Base-by-base conservation (phyloP, 1,140 invertebrate genomes). In the Chironomus striatipennis region DNA sequence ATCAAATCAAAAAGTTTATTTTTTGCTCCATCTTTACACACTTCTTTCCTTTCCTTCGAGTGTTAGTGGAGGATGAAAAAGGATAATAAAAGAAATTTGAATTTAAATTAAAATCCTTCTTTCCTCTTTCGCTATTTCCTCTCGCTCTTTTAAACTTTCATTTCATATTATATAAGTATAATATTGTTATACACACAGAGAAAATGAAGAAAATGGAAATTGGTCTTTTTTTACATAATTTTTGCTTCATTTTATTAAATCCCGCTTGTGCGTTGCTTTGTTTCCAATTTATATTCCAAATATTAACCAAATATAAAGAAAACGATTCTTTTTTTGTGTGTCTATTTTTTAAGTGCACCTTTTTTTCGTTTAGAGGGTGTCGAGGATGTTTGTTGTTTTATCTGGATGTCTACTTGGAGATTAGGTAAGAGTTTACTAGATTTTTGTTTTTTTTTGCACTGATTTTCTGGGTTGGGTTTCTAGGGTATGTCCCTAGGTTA, bases 1-100 rank as follows among this genome's bases (percentile, higher is more conserved):
- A 70, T 70, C 65, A 70, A 70, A 70, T 70, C 65, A 70, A 20
- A 21, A 70, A 70, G 65, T 70, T 70, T 70, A 70, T 70, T 8
- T 70, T 70, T 57, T 57, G 12, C 47, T 57, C 5, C 12, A 5
- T 57, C 47, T 5, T 15, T 15, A 5, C 47, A 57, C 47, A 57
- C 47, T 57, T 57, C 12, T 10, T 57, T 15, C 24, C 12, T 10
- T 57, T 15, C 24, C 24, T 7, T 57, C 43, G 47, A 57, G 47
- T 57, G 47, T 57, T n/a, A 57, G 12, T 12, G 65, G 18, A 12
- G 65, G 18, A 20, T 20, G 18, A 70, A 70, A 70, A 70, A 70
- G 65, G 65, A 70, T 70, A 70, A 70, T 70, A 70, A 70, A 70
- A 70, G 65, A 73, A 73, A 73, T 70, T 70, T 70, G 65, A 70